Base-by-base conservation (phyloP, 2,797 vertebrate genomes). In the Epinephelus malabaricus region DNA sequence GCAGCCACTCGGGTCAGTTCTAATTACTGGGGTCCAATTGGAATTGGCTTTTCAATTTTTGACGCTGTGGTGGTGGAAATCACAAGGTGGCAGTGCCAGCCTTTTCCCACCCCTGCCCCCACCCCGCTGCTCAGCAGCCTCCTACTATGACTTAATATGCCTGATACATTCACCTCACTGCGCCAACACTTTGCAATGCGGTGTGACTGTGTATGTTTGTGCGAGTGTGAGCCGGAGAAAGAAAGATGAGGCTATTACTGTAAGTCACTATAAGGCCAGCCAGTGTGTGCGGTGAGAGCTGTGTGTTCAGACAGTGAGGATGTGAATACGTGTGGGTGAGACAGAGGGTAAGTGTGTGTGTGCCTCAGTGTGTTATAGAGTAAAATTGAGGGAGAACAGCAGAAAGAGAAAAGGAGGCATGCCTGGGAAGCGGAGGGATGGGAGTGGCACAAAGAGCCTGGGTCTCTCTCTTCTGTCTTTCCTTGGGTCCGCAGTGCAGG, bases 41-140 rank as follows among this genome's bases (percentile, higher is more conserved):
- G 92, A 95, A 94, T 92, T 95, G 95, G 91, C 95, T 94, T 95
- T 94, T 95, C 93, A 94, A 95, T 95, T 92, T 90, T 93, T 94
- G 91, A 95, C 82, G 86, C 89, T 66, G 89, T 86, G 56, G 78
- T 85, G 75, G 86, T 90, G 89, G 91, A 94, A 93, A 93, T 94
- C 85, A 67, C 89, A 79, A 81, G 72, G 70, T 69, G 79, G 75
- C 77, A 17, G 73, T 74, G 77, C 79, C 45, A 58, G 79, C 80
- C 56, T 64, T 60, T 68, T 53, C 74, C 49, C 67, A 14, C 72
- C 79, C 73, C 64, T 68, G 12, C 72, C 79, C 73, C 64, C 69
- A 49, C 50, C 76, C 70, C 45, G 18, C 73, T 21, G 63, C 79
- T 84, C 74, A 5, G 67, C 46, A 18, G 73, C 73, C 74, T 78